Evolutionary conservation across 2,113 vertebrate genomes (phyloP).

Genomic region (Pachypanchax playfairii): DNA sequence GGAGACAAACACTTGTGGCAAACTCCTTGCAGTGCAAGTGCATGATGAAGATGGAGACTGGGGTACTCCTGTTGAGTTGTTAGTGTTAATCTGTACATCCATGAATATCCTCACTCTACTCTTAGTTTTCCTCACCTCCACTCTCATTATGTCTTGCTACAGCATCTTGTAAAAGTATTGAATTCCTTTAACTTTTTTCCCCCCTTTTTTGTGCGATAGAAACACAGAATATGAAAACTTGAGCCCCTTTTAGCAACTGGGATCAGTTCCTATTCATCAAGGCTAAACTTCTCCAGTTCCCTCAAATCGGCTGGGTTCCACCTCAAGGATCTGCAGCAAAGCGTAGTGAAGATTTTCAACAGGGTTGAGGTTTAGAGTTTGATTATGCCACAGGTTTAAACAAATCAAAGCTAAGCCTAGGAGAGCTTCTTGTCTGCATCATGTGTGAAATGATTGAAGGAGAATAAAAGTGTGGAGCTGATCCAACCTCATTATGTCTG

Average conservation of each 20-base stretch:
- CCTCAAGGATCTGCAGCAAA: neutral
- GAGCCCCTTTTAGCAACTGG: too few species aligned
- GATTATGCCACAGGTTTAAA: neutral
- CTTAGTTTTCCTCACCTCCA: too few species aligned
- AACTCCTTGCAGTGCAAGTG: conserved; percentile 14
- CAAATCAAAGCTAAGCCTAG: too few species aligned
- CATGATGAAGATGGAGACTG: conserved; percentile 24
- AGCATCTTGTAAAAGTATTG: neutral
- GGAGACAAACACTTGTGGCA: neutral
- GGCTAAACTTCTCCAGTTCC: neutral
- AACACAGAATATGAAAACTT: too few species aligned
- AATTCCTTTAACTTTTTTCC: neutral
- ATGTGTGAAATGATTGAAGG: too few species aligned
- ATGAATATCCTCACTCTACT: too few species aligned
- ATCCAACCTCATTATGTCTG: conserved; percentile 1
- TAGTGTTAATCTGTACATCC: neutral
- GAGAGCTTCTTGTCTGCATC: too few species aligned
- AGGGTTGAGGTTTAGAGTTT: neutral
- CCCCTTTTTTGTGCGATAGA: too few species aligned
- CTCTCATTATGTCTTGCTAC: neutral
- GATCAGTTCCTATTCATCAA: neutral
- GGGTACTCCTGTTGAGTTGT: neutral
- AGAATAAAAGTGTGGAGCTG: too few species aligned
- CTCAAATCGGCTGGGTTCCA: neutral
- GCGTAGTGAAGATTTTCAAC: neutral